phyloP scores from a whole-genome alignment of 2,888 invertebrate genomes.

The Phyllotreta cruciferae region DNA sequence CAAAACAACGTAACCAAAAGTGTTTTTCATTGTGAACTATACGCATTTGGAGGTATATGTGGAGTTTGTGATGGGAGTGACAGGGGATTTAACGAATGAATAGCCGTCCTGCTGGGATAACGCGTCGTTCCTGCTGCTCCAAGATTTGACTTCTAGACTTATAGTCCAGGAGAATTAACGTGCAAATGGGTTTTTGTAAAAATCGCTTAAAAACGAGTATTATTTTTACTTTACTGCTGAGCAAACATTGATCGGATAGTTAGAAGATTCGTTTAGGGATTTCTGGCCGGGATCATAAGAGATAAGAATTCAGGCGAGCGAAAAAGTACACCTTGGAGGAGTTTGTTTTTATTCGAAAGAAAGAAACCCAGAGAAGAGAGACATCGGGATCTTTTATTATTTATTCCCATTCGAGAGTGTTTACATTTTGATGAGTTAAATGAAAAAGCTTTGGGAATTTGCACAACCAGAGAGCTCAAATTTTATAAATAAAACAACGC shows the following conservation, averaged over 20 bases:
- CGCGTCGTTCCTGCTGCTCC: constrained; percentile 5
- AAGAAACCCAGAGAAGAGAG: constrained; percentile 16
- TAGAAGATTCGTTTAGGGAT: constrained; percentile 22
- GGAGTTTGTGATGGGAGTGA: constrained; percentile 24
- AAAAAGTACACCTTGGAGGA: constrained; percentile 25
- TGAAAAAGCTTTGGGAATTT: constrained; percentile 20
- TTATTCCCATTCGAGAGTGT: constrained; percentile 20
- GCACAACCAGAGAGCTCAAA: constrained; percentile 17
- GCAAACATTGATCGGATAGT: constrained; percentile 3
- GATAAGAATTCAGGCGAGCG: constrained; percentile 25
- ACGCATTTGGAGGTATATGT: constrained; percentile 11
- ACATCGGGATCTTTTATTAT: constrained; percentile 24
- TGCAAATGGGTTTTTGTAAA: neutral
- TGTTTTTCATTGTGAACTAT: constrained; percentile 34
- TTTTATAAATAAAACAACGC: constrained; percentile 19
- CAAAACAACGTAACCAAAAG: constrained; percentile 32
- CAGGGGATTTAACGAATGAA: constrained; percentile 28
- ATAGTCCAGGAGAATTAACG: constrained; percentile 4
- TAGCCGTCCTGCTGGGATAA: constrained; percentile 26
- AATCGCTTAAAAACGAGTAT: no score
- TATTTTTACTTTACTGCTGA: neutral
- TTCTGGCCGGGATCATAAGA: constrained; percentile 8
- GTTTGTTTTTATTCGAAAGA: constrained; percentile 17
- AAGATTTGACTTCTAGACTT: constrained; percentile 14
- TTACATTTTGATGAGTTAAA: constrained; percentile 26